A percentile compares a stretch with the other conserved stretches of the same genome.
These are phyloP conservation scores for Nothoprocta pentlandii DNA, from an alignment of 2,113 vertebrate species.

Conservation along the genomic window DNA sequence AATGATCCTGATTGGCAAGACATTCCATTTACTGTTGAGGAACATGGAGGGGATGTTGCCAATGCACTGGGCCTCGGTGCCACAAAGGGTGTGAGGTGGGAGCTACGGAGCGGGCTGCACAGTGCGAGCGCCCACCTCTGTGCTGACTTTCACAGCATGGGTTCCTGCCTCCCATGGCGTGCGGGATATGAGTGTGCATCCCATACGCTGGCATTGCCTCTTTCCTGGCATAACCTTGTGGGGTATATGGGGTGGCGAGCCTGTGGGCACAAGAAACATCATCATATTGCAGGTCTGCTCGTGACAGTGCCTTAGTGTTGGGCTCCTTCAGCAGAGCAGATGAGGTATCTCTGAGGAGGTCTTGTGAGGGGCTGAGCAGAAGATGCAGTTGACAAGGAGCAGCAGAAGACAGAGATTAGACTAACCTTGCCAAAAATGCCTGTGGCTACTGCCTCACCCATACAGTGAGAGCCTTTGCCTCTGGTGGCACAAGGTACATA, in stretches of 20 bases:
- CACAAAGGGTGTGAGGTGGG: rapidly evolving
- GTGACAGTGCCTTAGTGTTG: background rate
- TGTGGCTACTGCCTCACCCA: background rate
- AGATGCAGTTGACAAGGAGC: background rate
- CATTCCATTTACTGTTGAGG: background rate
- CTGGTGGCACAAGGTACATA: background rate
- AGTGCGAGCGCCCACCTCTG: background rate
- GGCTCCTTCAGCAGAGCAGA: rapidly evolving
- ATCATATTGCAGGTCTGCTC: rapidly evolving
- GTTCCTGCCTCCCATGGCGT: rapidly evolving
- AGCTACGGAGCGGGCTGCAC: rapidly evolving
- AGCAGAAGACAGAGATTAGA: background rate
- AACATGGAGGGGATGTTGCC: rapidly evolving
- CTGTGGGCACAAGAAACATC: rapidly evolving
- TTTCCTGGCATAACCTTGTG: rapidly evolving
- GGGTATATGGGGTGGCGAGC: rapidly evolving
- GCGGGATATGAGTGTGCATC: too few relatives aligned
- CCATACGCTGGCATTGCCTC: background rate
- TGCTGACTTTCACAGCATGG: rapidly evolving
- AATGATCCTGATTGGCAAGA: background rate
- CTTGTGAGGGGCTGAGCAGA: background rate
- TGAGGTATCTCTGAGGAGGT: rapidly evolving
- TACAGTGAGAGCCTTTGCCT: background rate
- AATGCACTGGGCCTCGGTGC: background rate
- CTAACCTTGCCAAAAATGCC: background rate